Percentiles rank a stretch among this genome's conserved stretches.
phyloP scores from a whole-genome alignment of 1,140 invertebrate genomes.

The Heliconius melpomene region DNA sequence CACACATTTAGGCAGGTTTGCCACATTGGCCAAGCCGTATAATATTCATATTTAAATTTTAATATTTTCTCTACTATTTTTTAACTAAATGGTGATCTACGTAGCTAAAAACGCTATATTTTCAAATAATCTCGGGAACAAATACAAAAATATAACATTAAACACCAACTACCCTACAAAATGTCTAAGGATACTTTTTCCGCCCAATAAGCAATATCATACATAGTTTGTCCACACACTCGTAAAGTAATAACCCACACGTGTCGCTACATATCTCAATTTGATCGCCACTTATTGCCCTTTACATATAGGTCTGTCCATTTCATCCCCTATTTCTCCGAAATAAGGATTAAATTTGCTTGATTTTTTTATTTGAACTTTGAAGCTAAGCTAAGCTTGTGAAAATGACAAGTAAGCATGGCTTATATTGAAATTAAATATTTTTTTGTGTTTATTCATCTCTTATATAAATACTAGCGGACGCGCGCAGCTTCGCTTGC shows the following conservation, averaged over 20 bases:
- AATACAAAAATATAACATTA: background rate
- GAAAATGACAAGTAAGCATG: constrained; percentile 54
- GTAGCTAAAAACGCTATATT: too few species aligned
- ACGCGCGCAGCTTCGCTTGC: too few species aligned
- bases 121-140: too few species aligned
- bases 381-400: constrained; percentile 58
- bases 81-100: too few species aligned
- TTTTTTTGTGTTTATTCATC: background rate
- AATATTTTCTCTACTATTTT: too few species aligned
- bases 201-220: constrained; percentile 57
- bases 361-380: constrained; percentile 40
- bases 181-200: constrained; percentile 18
- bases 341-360: constrained; percentile 31
- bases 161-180: background rate
- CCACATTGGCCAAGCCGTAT: too few species aligned
- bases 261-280: constrained; percentile 72
- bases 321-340: constrained; percentile 26
- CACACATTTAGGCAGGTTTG: background rate
- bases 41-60: too few species aligned
- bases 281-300: constrained; percentile 69
- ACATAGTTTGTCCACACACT: constrained; percentile 66
- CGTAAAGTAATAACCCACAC: constrained; percentile 72
- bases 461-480: background rate
- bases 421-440: background rate
- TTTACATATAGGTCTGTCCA: constrained; percentile 33